phyloP scores from a whole-genome alignment of 2,888 invertebrate species.

The Eledona agricola region DNA sequence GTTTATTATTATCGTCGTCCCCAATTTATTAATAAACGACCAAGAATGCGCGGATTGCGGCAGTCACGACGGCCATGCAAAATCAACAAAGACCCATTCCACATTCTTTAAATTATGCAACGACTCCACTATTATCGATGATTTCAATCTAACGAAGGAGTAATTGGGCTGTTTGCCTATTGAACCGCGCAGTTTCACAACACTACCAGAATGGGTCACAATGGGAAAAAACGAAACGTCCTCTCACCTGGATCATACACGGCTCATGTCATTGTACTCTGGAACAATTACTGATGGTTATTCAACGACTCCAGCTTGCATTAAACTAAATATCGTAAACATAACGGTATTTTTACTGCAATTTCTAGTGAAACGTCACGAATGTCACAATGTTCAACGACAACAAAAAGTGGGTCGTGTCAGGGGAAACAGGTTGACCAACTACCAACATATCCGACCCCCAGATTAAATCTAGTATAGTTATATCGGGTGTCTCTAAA shows the following conservation, averaged over 20 bases:
- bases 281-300: neutral
- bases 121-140: neutral
- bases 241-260: constrained; percentile 10
- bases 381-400: constrained; percentile 27
- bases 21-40: no score
- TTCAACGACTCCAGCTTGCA: constrained; percentile 3
- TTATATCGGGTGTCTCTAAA: no score
- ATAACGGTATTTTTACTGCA: constrained; percentile 26
- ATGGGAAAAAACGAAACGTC: no score
- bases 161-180: constrained; percentile 20
- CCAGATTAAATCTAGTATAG: no score
- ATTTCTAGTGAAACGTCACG: constrained; percentile 25
- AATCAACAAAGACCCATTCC: neutral
- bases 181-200: constrained; percentile 11
- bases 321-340: constrained; percentile 18
- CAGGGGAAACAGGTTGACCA: constrained; percentile 11
- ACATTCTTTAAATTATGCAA: no score
- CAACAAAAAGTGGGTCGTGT: constrained; percentile 25
- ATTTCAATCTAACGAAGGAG: constrained; percentile 2
- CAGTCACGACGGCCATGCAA: neutral
- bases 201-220: no score
- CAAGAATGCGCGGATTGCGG: no score
- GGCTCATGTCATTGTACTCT: constrained; percentile 15
- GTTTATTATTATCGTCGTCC: no score
- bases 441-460: no score